phyloP scores from a whole-genome alignment of 2,797 vertebrate genomes.

The Microctenopoma lineatum region DNA sequence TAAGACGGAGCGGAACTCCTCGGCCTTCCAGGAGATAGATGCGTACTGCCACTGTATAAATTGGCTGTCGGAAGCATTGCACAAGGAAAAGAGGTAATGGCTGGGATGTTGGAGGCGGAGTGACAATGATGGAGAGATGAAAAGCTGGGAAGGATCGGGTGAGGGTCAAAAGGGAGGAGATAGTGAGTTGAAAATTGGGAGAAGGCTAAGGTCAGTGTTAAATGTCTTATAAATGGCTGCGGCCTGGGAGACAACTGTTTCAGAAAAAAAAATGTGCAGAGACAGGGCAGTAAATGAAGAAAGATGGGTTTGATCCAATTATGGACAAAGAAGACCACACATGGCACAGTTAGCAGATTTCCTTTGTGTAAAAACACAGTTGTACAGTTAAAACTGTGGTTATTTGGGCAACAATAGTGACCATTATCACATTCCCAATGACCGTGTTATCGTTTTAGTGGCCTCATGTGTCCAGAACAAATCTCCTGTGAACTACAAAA shows the following conservation, averaged over 20 bases:
- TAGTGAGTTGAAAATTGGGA: conserved; percentile 35
- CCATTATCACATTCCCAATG: conserved; percentile 45
- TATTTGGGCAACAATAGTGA: conserved; percentile 25
- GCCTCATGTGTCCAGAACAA: conserved; percentile 18
- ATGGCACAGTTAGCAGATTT: conserved; percentile 5
- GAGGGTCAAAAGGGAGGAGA: conserved; percentile 54
- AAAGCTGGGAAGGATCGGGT: conserved; percentile 26
- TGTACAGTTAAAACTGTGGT: conserved; percentile 19
- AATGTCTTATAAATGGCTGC: conserved; percentile 47
- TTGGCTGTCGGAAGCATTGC: conserved; percentile 77
- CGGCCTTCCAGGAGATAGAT: conserved; percentile 71
- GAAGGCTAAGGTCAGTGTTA: conserved; percentile 56
- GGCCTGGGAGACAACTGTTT: conserved; percentile 34
- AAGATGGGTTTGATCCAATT: conserved; percentile 45
- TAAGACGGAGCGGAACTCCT: conserved; percentile 39
- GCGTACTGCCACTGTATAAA: conserved; percentile 76
- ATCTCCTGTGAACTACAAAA: conserved; percentile 44
- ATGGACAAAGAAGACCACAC: conserved; percentile 23
- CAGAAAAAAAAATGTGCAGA: conserved; percentile 27
- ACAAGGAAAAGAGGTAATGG: conserved; percentile 53
- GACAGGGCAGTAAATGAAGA: conserved; percentile 52
- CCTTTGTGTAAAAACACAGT: conserved; percentile 18
- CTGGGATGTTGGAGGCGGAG: conserved; percentile 54
- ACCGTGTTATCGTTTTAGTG: conserved; percentile 42
- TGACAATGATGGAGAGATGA: conserved; percentile 68